Base-by-base conservation (phyloP, 2,888 invertebrate species). In the Mongoloraphidia duomilia region DNA sequence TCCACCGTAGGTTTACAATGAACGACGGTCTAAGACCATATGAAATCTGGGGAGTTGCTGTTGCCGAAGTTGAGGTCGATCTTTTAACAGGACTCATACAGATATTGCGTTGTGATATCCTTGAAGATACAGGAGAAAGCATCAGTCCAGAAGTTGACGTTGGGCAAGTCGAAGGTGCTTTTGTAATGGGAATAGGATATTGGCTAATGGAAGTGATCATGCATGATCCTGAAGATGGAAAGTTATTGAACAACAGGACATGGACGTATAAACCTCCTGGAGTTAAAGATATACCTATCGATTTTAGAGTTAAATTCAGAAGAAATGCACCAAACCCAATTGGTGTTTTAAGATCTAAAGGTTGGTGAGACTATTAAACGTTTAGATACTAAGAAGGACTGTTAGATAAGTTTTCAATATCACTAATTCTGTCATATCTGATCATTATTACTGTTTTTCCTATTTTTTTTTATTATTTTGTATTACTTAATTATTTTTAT, bases 201-300 rank as follows among this genome's bases (percentile, higher is more conserved):
- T 86, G 80, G 76, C 81, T 85, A 1, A 75, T 74, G 1, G 90
- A 91, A 60, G 77, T 84, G 54, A 61, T 83, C 14, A 65, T 80
- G 0, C 81, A 76, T 51, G 78, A 83, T 55, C 66, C 72, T 4
- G 61, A 68, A 9, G 79, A 76, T 6, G 90, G 88, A 1, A 71
- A 74, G 55, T 63, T 86, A 5, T 69, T 83, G 8, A 87, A 87
- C 1, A 77, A 82, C 57, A 75, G 85, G 45, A 88, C 89, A 2
- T 91, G 89, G 90, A 83, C 75, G 44, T 87, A 87, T 59, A 84
- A 84, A 58, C 77, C 81, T 2, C 85, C 86, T 0, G 84, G 84
- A 1, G 75, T 78, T 0, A 85, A 83, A 60, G 87, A 87, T 56
- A 84, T 87, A 58, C 86, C 87, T 0, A 74, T 79, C 13, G 84